A percentile compares a stretch with the other conserved stretches of the same genome.
Conservation (phyloP, 2,888 invertebrate genomes). For the Osedax frankpressi region DNA sequence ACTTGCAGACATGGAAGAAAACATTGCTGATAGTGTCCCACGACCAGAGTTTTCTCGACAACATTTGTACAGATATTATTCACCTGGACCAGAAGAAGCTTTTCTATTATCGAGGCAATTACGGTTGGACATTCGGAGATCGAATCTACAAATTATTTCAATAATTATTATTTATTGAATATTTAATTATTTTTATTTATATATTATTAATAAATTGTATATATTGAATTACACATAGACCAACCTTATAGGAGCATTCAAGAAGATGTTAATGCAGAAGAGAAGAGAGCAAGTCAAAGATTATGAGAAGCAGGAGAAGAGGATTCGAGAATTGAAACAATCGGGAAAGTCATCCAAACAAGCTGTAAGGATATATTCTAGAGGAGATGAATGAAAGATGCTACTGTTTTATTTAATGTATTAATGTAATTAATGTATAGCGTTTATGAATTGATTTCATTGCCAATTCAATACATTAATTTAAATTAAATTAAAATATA, state of each 20-base stretch:
- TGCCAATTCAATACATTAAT: too few relatives aligned
- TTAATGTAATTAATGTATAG: too few relatives aligned
- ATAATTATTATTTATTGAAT: neutral
- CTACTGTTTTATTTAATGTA: too few relatives aligned
- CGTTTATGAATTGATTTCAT: too few relatives aligned
- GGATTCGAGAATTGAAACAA: constrained; percentile 82
- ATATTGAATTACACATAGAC: neutral
- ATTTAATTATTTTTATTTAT: neutral
- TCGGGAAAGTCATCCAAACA: constrained; percentile 88
- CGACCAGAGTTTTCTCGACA: constrained; percentile 98
- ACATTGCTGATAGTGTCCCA: constrained; percentile 94
- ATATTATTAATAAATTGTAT: neutral
- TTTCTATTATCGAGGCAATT: constrained; percentile 79
- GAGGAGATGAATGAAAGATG: too few relatives aligned
- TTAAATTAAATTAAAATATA: too few relatives aligned
- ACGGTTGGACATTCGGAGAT: constrained; percentile 32
- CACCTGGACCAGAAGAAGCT: constrained; percentile 88
- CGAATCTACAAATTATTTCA: neutral
- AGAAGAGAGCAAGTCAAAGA: constrained; percentile 86
- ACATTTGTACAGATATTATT: constrained; percentile 96
- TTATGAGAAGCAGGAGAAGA: constrained; percentile 93
- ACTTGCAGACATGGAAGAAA: constrained; percentile 95
- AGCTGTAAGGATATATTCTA: constrained; percentile 56
- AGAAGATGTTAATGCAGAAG: constrained; percentile 95
- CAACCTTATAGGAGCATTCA: constrained; percentile 56